Evolutionary conservation across 1,140 invertebrate genomes (phyloP), one percentile per base, ranked within the genome.

Genomic region (Hycleus phaleratus): DNA sequence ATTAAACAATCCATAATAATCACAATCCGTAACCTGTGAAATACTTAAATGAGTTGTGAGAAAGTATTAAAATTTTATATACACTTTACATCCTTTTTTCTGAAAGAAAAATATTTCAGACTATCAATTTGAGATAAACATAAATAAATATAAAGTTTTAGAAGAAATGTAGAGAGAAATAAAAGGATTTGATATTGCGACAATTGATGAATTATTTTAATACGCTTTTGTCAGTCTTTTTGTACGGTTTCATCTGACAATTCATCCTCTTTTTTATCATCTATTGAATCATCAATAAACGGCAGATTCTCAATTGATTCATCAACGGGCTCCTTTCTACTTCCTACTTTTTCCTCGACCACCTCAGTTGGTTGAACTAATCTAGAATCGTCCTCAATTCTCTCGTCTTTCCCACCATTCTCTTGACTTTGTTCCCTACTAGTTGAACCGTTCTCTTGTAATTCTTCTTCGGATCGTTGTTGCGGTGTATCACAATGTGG

Each of bases 21-120:
- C 49, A 52, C 39, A 26, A 53, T 53, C 51, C 51, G 32, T 26
- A 53, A 53, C 51, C 51, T 26, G 51, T 32, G 26, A 32, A 32
- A 32, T 7, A 32, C 4, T 32, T 7, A 32, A 7, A 32, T 4
- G 7, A 32, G 7, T 32, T 32, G 32, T 5, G 32, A 32, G 32
- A 5, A 32, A 32, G 7, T 32, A 5, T 32, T 32, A 18, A 18
- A 18, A 18, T 32, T 4, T 32, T 32, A 32, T 32, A 1, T 32
- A 32, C 32, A 32, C 32, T 32, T 32, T 11, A 51, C 11, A 40
- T 11, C 12, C 26, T 42, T 53, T 53, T 32, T 44, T 26, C 44
- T 25, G 25, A 11, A 48, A 48, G 3, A 26, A 25, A 6, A 11
- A 26, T 26, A 4, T 47, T 48, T 32, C 46, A 45, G 26, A 32